Conservation (phyloP, 2,113 vertebrate genomes). For the Hippocampus barbouri region DNA sequence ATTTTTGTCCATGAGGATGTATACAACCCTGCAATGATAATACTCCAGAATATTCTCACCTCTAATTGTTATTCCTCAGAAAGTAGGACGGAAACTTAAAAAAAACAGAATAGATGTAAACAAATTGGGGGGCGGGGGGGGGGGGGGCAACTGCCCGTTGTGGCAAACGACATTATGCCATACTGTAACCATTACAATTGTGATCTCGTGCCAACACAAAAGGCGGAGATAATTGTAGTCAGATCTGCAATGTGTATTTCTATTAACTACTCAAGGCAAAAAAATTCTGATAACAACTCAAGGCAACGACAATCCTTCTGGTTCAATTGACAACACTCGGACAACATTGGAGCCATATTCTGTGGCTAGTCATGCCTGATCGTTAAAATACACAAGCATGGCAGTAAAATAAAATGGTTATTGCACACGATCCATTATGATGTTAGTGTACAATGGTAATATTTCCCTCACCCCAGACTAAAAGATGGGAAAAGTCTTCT, state of each 20-base stretch:
- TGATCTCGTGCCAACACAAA: neutral
- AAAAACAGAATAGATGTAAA: neutral
- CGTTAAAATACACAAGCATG: too few species aligned
- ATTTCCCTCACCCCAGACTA: too few species aligned
- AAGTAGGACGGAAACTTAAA: neutral
- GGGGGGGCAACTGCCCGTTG: too few species aligned
- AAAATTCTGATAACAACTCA: too few species aligned
- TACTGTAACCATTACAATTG: neutral
- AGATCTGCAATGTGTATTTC: neutral
- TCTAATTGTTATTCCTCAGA: neutral
- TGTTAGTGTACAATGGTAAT: too few species aligned
- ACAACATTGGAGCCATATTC: too few species aligned
- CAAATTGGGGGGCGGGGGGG: neutral
- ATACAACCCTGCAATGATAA: neutral
- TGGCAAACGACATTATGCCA: neutral
- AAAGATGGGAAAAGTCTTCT: too few species aligned
- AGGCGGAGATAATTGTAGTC: neutral
- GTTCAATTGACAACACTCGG: too few species aligned
- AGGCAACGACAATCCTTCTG: neutral
- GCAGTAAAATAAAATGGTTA: too few species aligned
- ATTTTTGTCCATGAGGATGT: slow-evolving; percentile 4
- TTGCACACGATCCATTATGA: too few species aligned
- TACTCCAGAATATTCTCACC: neutral
- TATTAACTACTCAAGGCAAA: too few species aligned
- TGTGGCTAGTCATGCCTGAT: too few species aligned